Evolutionary conservation across 2,888 invertebrate species (phyloP), one percentile per base, ranked within the genome.

Genomic region (Cosmia trapezina): DNA sequence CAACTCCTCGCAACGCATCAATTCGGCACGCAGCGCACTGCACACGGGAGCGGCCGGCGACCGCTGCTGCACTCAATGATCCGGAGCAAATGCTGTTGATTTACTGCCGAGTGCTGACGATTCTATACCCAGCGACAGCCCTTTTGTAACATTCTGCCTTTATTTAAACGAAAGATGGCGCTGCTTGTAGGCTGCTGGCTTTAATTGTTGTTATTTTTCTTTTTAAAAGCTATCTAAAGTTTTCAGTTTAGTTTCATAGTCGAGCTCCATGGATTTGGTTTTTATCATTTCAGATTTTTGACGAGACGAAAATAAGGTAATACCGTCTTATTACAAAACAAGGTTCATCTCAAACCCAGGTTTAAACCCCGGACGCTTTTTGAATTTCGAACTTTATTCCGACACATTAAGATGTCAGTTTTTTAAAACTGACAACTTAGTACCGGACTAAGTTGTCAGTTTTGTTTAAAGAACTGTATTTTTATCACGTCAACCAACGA

Each of bases 41-140:
- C 71, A 69, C 65, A 76, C 85, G 87, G 88, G 82, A 87, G 90
- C 87, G 28, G 3, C 28, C 28, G 28, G 28, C 28, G 43, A 82
- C 72, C 70, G 80, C 69, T 61, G 57, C 62, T 61, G 57, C 62
- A 41, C 78, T 87, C 88, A 89, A 89, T 90, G 89, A 87, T 83
- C 89, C 93, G 92, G 89, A 83, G 88, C 93, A 84, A 94, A 94
- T 94, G 88, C 75, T 70, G 78, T 83, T 93, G 92, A 94, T 94
- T 94, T 94, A 94, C 88, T 86, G 87, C 86, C 83, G 79, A 94
- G 87, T 86, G 87, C 86, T 83, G 79, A 81, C 84, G 67, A 86
- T 86, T 81, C 88, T 75, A 76, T 70, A 66, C 2, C 59, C 53
- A 63, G 62, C 19, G 61, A 73, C 66, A 70, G 22, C 28, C 45